A percentile compares a stretch with the other conserved stretches of the same genome.
Conservation (phyloP, 2,797 vertebrate genomes). For the Neopelma chrysocephalum region DNA sequence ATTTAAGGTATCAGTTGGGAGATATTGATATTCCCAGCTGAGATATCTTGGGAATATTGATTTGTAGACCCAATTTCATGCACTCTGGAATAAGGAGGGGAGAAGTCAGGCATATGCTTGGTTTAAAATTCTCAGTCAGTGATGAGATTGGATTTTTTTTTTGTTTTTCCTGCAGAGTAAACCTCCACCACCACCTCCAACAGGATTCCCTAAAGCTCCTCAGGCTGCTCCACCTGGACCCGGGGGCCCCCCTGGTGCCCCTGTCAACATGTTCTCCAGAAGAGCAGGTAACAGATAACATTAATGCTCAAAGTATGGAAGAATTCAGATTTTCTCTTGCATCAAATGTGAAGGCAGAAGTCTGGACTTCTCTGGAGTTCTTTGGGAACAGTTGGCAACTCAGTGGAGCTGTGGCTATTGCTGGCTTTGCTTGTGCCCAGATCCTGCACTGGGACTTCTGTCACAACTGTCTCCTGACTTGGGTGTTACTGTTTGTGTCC, state of each 20-base stretch:
- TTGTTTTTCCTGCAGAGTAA: slow-evolving; percentile 79
- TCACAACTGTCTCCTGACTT: accelerated
- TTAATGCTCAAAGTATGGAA: background rate
- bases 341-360: background rate
- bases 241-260: slow-evolving; percentile 65
- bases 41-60: background rate
- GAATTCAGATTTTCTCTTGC: background rate
- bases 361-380: background rate
- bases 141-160: background rate
- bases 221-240: slow-evolving; percentile 71
- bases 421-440: background rate
- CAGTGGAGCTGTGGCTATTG: background rate
- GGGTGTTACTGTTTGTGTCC: background rate
- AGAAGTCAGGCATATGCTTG: background rate
- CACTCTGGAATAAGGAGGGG: background rate
- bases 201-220: slow-evolving; percentile 80
- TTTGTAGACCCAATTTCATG: background rate
- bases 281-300: slow-evolving; percentile 85
- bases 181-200: slow-evolving; percentile 88
- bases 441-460: background rate
- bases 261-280: slow-evolving; percentile 93
- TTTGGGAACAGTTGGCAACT: background rate
- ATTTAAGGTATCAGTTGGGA: background rate
- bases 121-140: background rate
- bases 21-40: background rate